phyloP scores from a whole-genome alignment of 2,888 invertebrate species.

The Epinotia ramella region DNA sequence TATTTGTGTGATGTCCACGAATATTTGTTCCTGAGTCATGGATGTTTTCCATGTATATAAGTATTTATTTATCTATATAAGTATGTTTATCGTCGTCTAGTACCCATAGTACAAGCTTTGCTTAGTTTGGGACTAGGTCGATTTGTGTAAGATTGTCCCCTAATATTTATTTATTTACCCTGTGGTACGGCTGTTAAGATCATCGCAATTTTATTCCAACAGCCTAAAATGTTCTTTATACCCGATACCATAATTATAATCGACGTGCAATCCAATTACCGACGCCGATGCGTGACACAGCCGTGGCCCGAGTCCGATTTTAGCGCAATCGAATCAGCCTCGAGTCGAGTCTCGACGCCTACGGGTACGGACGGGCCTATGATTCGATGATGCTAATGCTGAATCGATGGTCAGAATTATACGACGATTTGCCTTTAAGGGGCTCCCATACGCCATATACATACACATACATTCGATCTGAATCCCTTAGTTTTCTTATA shows the following conservation, averaged over 20 bases:
- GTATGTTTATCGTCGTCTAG: no score
- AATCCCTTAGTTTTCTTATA: no score
- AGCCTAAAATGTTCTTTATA: background rate
- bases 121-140: no score
- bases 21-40: no score
- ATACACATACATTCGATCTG: no score
- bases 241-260: slow-evolving; percentile 5
- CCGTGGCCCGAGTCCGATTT: background rate
- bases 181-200: background rate
- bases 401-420: background rate
- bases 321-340: slow-evolving; percentile 7
- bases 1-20: no score
- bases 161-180: no score
- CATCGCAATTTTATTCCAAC: background rate
- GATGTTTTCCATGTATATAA: no score
- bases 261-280: slow-evolving; percentile 1
- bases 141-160: no score
- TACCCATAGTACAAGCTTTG: no score
- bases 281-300: background rate
- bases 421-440: background rate
- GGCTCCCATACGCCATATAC: no score
- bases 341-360: background rate
- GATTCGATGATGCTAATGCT: background rate
- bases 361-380: background rate
- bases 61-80: no score